A percentile compares a stretch with the other conserved stretches of the same genome.
Evolutionary conservation across 2,113 vertebrate genomes (phyloP).

Genomic region (Spermophilus dauricus): DNA sequence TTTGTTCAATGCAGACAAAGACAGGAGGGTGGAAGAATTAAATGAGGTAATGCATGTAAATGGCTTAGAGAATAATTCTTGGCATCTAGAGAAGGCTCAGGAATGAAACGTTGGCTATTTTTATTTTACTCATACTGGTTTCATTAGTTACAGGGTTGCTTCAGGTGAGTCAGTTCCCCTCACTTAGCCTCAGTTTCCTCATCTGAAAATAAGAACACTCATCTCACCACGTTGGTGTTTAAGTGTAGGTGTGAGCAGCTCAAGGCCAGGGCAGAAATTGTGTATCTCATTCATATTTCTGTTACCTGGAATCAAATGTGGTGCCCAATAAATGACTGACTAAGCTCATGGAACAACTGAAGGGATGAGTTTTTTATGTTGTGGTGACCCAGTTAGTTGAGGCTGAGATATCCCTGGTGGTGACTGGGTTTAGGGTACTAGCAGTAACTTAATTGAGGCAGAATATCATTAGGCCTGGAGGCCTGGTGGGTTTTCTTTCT

Average conservation of each 20-base stretch:
- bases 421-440: neutral
- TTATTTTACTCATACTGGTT: neutral
- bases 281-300: neutral
- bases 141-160: neutral
- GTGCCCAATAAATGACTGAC: too few species aligned
- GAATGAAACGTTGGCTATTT: neutral
- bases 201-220: neutral
- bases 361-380: neutral
- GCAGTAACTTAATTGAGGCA: neutral
- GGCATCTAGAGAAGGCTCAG: neutral
- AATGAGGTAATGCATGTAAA: neutral
- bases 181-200: neutral
- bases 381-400: neutral
- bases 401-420: neutral
- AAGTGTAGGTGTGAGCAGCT: neutral
- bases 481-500: too few species aligned
- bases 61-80: neutral
- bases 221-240: neutral
- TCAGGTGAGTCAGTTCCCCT: neutral
- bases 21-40: neutral
- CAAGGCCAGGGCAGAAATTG: neutral
- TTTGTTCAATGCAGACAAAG: neutral
- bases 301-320: neutral
- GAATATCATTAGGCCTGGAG: neutral
- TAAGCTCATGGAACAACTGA: neutral